A percentile compares a stretch with the other conserved stretches of the same genome.
Conservation (phyloP, 1,140 invertebrate species). For the Brachionus asplanchnoidis region DNA sequence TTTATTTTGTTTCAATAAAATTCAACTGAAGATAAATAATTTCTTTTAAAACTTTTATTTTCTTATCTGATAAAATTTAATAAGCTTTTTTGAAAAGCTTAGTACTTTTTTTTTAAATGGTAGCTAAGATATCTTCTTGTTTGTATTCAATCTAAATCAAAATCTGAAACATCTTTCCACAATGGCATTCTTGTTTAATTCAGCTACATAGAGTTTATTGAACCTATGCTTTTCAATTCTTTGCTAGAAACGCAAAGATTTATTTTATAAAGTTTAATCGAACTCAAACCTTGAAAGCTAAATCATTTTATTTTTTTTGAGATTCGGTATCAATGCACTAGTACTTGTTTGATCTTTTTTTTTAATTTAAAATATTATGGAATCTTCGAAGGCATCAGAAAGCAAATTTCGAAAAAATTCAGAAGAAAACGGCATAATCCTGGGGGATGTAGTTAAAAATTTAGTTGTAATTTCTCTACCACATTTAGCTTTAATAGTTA, state of each 20-base stretch:
- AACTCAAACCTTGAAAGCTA: neutral
- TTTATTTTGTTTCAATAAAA: slow-evolving; percentile 17
- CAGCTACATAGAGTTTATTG: neutral
- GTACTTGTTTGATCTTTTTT: neutral
- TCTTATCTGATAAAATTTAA: slow-evolving; percentile 3
- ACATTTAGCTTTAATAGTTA: slow-evolving; percentile 1
- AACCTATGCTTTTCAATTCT: neutral
- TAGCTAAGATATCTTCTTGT: neutral
- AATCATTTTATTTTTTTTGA: neutral
- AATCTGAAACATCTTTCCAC: neutral
- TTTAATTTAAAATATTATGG: neutral
- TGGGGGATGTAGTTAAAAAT: neutral
- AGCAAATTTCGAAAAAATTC: neutral
- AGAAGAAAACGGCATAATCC: neutral
- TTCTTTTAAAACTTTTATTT: neutral
- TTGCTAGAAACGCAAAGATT: neutral
- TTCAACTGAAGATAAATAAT: slow-evolving; percentile 7
- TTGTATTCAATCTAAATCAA: neutral
- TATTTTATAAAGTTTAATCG: slow-evolving; percentile 6
- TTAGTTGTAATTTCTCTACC: slow-evolving; percentile 1
- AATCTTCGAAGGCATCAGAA: neutral
- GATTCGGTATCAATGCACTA: neutral
- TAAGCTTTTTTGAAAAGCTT: slow-evolving; percentile 1
- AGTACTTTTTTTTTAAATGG: neutral
- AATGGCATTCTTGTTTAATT: neutral